Evolutionary conservation across 2,113 vertebrate species (phyloP), one percentile per base, ranked within the genome.

Genomic region (Australoheros scitulus): DNA sequence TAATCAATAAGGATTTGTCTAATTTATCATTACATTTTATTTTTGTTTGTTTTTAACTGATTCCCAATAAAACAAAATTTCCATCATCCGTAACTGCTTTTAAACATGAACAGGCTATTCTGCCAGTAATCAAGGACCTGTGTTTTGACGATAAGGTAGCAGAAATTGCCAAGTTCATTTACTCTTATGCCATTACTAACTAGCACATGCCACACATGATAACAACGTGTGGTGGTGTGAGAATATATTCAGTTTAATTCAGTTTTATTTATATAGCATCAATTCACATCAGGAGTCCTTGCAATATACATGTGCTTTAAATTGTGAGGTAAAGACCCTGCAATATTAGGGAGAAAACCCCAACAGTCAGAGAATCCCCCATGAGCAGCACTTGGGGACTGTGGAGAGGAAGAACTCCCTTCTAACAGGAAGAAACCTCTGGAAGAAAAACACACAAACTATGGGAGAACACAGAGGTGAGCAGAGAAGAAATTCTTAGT

Each of bases 31-130:
- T 17, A 50, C 15, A 50, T 5, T 5, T 2, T 14, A 18, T 55
- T 34, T 2, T 38, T 38, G 36, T 3, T 0, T 0, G 7, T 17
- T 29, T 57, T 70, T 52, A 52, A 4, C 0, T 70, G 24, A 18
- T 50, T 70, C 18, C 0, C 43, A 70, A 50, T 70, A 20, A 70
- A 70, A 70, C 41, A 50, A 24, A 70, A 29, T 29, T 29, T 26
- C 22, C 0, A 0, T 68, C 41, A 70, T 29, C 2, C 50, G 26
- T 70, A 70, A 70, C 41, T 29, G 5, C 22, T 29, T 50, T 6
- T 18, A 29, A 24, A 29, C 41, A 20, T 1, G 50, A 22, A 68
- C 64, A 47, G 36, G 36, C 36, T 36, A 36, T 2, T 41, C 1
- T 68, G 10, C 13, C 22, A 47, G 22, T 47, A 68, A 11, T 43